Conservation (phyloP, 2,797 vertebrate species). For the Argyrosomus regius region DNA sequence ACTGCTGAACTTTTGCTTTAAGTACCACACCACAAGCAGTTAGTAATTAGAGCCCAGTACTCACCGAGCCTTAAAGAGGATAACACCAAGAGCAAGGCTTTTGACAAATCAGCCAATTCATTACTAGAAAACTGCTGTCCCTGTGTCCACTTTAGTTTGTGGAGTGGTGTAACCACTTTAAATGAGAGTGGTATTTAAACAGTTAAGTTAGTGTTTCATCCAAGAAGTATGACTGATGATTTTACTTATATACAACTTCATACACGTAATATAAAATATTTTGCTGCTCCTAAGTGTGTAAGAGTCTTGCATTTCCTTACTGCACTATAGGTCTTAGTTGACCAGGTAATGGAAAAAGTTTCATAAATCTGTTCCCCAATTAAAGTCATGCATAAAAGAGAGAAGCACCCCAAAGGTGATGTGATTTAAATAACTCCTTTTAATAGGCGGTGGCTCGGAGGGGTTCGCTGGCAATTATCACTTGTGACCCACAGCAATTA, state of each 20-base stretch:
- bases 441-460: constrained; percentile 89
- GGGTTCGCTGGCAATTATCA: constrained; percentile 92
- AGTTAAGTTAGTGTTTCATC: background rate
- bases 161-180: constrained; percentile 7
- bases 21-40: constrained; percentile 3
- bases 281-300: constrained; percentile 1
- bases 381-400: constrained; percentile 71
- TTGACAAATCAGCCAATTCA: constrained; percentile 15
- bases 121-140: background rate
- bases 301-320: background rate
- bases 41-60: background rate
- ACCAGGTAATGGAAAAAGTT: constrained; percentile 65
- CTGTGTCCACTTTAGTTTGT: background rate
- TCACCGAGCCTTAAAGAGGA: constrained; percentile 3
- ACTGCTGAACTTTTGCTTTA: background rate
- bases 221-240: no score
- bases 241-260: background rate
- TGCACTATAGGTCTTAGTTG: constrained; percentile 21
- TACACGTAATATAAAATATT: background rate
- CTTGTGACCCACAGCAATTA: constrained; percentile 94
- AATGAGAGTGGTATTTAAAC: constrained; percentile 1
- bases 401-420: constrained; percentile 78
- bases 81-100: constrained; percentile 5
- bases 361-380: constrained; percentile 74
- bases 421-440: constrained; percentile 94